phyloP scores from a whole-genome alignment of 2,797 vertebrate species.

The Platyrinchus mystaceus region DNA sequence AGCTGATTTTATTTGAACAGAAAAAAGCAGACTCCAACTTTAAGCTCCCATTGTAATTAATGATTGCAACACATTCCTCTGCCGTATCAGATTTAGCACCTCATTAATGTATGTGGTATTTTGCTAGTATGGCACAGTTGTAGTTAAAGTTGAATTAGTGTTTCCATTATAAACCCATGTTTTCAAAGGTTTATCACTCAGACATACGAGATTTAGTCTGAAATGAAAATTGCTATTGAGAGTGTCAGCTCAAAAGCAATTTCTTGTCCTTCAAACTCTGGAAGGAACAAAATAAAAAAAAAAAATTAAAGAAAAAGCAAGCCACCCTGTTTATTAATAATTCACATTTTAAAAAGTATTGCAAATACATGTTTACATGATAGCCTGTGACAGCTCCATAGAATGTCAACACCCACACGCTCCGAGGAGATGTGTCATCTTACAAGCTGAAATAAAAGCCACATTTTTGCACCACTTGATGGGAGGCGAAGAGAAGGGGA shows the following conservation, averaged over 20 bases:
- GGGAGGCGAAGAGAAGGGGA: neutral
- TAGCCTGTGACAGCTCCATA: constrained; percentile 68
- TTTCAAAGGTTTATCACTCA: constrained; percentile 66
- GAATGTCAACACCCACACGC: constrained; percentile 64
- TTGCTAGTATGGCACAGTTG: constrained; percentile 35
- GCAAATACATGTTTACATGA: constrained; percentile 70
- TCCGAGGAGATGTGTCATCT: constrained; percentile 66
- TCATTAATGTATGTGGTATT: constrained; percentile 52
- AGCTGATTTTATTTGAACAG: constrained; percentile 35
- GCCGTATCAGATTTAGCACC: constrained; percentile 42
- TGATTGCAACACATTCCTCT: constrained; percentile 44
- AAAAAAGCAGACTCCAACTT: constrained; percentile 46
- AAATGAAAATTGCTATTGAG: constrained; percentile 41
- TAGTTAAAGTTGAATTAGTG: constrained; percentile 63
- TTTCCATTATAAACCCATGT: constrained; percentile 43
- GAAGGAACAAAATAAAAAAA: constrained; percentile 9
- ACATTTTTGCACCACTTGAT: constrained; percentile 52
- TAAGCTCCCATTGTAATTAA: constrained; percentile 61
- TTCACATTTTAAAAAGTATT: constrained; percentile 64
- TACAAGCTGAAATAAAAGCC: constrained; percentile 43
- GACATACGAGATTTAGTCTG: constrained; percentile 47
- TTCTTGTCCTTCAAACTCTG: constrained; percentile 60
- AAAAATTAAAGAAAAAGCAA: constrained; percentile 1
- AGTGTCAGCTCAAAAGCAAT: constrained; percentile 43
- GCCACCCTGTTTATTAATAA: constrained; percentile 65